Evolutionary conservation across 2,113 vertebrate species (phyloP), one percentile per base, ranked within the genome.

Genomic region (Vulpes ferrilata): DNA sequence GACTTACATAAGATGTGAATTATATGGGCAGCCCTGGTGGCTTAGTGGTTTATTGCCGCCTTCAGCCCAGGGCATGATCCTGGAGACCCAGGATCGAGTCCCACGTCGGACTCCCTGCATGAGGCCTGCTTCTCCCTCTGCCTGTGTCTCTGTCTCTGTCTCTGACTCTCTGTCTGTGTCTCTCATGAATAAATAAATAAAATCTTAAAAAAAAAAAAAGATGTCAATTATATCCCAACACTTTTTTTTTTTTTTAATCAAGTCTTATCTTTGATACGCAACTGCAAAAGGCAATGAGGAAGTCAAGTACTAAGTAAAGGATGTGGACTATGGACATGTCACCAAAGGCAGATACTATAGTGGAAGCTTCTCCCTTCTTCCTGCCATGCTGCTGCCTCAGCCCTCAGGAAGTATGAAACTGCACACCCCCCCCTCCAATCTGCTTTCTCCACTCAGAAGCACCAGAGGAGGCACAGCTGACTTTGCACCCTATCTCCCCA

Each of bases 231-330:
- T 11, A 71, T 57, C 11, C 69, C 57, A 86, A 85, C 67, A 13
- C 15, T 80, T 3, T 17, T 81, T 67, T 53, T n/a, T 38, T 81
- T 84, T 90, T 67, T 43, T 27, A 81, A 59, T 85, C 74, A 92
- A 89, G 19, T 92, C 25, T 59, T 65, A 60, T 82, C 88, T 85
- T 4, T 11, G n/a, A 55, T 57, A 95, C 4, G 9, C 74, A 67
- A 51, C 60, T 71, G 16, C 79, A 65, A 64, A 84, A 85, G 19
- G 13, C 19, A 3, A 48, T 53, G 38, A 88, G 78, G 13, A 55
- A 19, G 38, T 35, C n/a, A 62, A 78, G 55, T 9, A 38, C n/a
- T 30, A 8, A 88, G 48, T 12, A 92, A 86, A 13, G 35, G 38
- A 11, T 55, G 8, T 43, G 53, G 57, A 57, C 7, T 11, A 7